Conservation (phyloP, 2,888 invertebrate species). For the Yponomeuta evonymella region DNA sequence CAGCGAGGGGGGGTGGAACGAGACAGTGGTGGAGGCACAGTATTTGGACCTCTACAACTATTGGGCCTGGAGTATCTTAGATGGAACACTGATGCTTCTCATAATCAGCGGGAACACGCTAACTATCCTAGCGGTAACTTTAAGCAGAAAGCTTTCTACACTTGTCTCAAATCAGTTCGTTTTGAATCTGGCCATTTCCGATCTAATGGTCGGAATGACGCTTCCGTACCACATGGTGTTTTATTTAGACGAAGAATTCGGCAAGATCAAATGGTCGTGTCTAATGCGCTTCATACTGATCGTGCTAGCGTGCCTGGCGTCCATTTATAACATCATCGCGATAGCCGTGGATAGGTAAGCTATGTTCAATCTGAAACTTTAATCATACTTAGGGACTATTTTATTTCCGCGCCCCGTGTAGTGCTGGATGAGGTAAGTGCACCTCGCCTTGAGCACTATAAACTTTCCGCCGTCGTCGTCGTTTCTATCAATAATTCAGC, state of each 20-base stretch:
- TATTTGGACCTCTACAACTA: conserved; percentile 57
- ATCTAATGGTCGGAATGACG: conserved; percentile 85
- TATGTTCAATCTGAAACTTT: conserved; percentile 21
- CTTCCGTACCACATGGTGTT: conserved; percentile 87
- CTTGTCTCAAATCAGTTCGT: conserved; percentile 87
- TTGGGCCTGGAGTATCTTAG: conserved; percentile 80
- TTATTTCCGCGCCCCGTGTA: neutral
- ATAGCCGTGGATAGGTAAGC: conserved; percentile 83
- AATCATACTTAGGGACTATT: conserved; percentile 20
- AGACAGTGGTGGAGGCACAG: conserved; percentile 22
- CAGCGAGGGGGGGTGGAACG: conserved; percentile 54
- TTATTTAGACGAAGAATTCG: conserved; percentile 79
- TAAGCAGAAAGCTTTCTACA: conserved; percentile 81
- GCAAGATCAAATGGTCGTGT: conserved; percentile 78
- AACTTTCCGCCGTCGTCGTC: neutral
- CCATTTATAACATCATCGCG: conserved; percentile 85
- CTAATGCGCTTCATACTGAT: conserved; percentile 84
- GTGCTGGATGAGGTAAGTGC: conserved; percentile 48
- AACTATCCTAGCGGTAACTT: conserved; percentile 83
- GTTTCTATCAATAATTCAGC: neutral
- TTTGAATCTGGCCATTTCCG: conserved; percentile 85
- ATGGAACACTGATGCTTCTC: conserved; percentile 78
- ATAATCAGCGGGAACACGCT: conserved; percentile 85
- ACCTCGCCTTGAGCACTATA: neutral
- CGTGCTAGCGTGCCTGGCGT: conserved; percentile 85